Base-by-base conservation (phyloP, 2,888 invertebrate genomes). In the Acholoe squamosa region DNA sequence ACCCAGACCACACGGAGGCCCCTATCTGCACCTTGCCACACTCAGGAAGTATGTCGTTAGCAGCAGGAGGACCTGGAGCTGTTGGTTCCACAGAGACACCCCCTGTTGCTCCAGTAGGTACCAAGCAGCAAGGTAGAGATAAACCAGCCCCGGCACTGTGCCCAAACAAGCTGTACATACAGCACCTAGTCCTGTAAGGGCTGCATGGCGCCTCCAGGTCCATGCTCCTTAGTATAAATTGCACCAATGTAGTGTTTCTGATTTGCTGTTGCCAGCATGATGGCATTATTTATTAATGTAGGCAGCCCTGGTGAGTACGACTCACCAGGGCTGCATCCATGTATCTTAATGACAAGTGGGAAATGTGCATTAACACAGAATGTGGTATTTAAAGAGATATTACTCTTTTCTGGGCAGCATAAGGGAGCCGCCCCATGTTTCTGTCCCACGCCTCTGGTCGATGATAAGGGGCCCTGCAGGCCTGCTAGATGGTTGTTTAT, bases 361-460 rank as follows among this genome's bases (percentile, higher is more conserved):
- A n/a, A n/a, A n/a, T n/a, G n/a, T n/a, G n/a, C n/a, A n/a, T n/a
- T n/a, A n/a, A n/a, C n/a, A n/a, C n/a, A n/a, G n/a, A n/a, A n/a
- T n/a, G n/a, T n/a, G n/a, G n/a, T n/a, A n/a, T n/a, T n/a, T n/a
- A n/a, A n/a, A n/a, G n/a, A n/a, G n/a, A n/a, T n/a, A 28, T 71
- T 71, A 80, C 34, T 43, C 43, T 80, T 33, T 80, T 0, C 34
- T 43, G 80, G 16, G 34, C 1, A 22, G 22, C 22, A 33, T 80
- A 33, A 80, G 16, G n/a, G n/a, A n/a, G 33, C 80, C 33, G 80
- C 34, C 80, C 80, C 19, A 43, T 80, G 80, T 80, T 76, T 19
- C 71, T 61, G 43, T 43, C 43, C 80, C 80, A 43, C 3, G 5
- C 14, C 34, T 80, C 22, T 19, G 28, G 14, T 34, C 22, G 25